Evolutionary conservation across 2,113 vertebrate genomes (phyloP).

Genomic region (Clarias gariepinus): DNA sequence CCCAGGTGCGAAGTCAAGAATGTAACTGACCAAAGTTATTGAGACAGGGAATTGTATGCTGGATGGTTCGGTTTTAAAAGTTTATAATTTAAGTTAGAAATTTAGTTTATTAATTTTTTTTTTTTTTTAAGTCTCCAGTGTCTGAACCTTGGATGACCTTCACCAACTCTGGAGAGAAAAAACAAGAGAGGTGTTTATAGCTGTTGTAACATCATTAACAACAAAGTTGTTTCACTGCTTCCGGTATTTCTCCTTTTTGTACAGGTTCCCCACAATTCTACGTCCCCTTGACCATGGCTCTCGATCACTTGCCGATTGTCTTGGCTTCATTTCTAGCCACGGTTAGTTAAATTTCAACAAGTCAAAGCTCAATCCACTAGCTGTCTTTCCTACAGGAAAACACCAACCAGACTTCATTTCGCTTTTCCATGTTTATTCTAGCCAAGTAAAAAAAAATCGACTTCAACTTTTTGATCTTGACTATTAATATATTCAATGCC

Average conservation of each 20-base stretch:
- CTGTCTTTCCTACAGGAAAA: not conserved
- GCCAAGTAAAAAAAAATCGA: not conserved
- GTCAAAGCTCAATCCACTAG: not conserved
- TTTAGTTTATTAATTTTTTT: too few relatives aligned
- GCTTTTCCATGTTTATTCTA: not conserved
- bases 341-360: not conserved
- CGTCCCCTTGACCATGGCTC: too few relatives aligned
- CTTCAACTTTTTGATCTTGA: not conserved
- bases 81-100: too few relatives aligned
- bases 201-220: not conserved
- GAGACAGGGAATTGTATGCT: not conserved
- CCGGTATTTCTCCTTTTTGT: too few relatives aligned
- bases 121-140: not conserved
- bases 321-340: not conserved
- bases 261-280: too few relatives aligned
- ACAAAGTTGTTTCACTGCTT: too few relatives aligned
- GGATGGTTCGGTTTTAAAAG: not conserved
- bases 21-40: too few relatives aligned
- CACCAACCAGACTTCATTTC: not conserved
- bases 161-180: too few relatives aligned
- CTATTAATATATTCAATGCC: not conserved
- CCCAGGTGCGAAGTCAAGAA: not conserved
- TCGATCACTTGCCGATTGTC: too few relatives aligned
- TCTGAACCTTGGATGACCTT: too few relatives aligned
- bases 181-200: too few relatives aligned